phyloP scores from a whole-genome alignment of 2,888 invertebrate genomes.

The Euzophera pinguis region DNA sequence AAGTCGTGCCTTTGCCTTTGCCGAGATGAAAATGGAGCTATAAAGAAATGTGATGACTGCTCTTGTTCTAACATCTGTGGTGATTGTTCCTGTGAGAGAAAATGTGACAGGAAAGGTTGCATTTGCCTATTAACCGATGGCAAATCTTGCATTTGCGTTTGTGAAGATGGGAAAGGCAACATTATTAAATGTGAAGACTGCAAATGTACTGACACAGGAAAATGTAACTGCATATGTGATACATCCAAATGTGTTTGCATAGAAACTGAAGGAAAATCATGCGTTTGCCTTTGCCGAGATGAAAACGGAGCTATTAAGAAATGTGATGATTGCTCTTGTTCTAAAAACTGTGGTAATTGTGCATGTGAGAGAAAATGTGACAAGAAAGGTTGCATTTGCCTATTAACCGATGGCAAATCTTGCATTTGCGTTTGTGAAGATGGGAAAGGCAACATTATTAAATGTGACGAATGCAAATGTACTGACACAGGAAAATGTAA shows the following conservation, averaged over 20 bases:
- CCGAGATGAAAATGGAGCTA: conserved; percentile 26
- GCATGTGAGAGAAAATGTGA: conserved; percentile 15
- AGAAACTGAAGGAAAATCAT: conserved; percentile 29
- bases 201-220: conserved; percentile 23
- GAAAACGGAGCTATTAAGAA: conserved; percentile 24
- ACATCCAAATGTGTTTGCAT: conserved; percentile 40
- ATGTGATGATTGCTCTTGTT: conserved; percentile 29
- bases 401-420: conserved; percentile 25
- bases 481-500: too few species aligned
- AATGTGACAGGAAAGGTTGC: conserved; percentile 36
- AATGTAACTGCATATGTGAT: conserved; percentile 28
- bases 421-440: conserved; percentile 31
- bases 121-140: conserved; percentile 31
- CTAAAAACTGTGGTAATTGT: conserved; percentile 1
- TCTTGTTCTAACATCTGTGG: conserved; percentile 26
- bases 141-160: conserved; percentile 34
- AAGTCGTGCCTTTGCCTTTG: conserved; percentile 34
- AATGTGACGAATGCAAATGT: conserved; percentile 37
- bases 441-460: conserved; percentile 23
- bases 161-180: conserved; percentile 27
- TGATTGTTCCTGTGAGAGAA: conserved; percentile 29
- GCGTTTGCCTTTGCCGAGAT: conserved; percentile 31
- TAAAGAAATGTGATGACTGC: conserved; percentile 25
- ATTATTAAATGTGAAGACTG: conserved; percentile 32
- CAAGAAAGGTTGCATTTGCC: conserved; percentile 15